Percentiles rank a stretch among this genome's conserved stretches.
phyloP scores from a whole-genome alignment of 2,797 vertebrate species.

The Muscicapa striata region DNA sequence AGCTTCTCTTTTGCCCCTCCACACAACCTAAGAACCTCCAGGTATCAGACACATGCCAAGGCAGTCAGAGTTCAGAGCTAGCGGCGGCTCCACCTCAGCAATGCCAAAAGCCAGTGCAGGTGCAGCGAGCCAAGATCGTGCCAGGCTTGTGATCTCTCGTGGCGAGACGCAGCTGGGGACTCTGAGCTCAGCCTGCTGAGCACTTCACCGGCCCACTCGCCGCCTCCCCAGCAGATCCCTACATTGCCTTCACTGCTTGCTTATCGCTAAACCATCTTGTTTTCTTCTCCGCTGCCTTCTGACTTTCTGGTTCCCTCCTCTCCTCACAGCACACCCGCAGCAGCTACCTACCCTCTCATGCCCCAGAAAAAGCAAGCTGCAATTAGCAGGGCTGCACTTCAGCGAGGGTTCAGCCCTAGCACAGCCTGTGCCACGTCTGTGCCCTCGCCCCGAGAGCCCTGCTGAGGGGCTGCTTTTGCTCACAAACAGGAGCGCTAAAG shows the following conservation, averaged over 20 bases:
- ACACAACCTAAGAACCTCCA: not conserved
- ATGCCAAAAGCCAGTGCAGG: not conserved
- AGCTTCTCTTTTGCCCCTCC: conserved; percentile 20
- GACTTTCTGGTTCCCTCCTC: not conserved
- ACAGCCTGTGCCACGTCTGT: not conserved
- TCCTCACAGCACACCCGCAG: not conserved
- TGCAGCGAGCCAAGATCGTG: conserved; percentile 3
- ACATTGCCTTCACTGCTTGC: not conserved
- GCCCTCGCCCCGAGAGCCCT: conserved; percentile 45
- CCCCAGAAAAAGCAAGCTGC: conserved; percentile 10
- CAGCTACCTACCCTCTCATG: not conserved
- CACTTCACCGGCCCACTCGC: conserved; percentile 57
- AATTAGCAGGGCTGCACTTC: not conserved
- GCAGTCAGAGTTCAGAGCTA: not conserved
- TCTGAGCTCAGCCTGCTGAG: conserved; percentile 59
- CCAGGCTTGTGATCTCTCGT: not conserved
- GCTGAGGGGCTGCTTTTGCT: conserved; percentile 1
- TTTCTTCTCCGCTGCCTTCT: conserved; percentile 23
- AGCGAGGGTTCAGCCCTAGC: conserved; percentile 9
- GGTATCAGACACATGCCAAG: not conserved
- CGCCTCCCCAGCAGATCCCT: conserved; percentile 13
- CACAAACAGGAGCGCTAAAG: not conserved
- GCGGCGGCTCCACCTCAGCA: not conserved
- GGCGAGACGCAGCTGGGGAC: conserved; percentile 51
- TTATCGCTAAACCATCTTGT: not conserved